These are phyloP conservation scores for Struthio camelus DNA, from an alignment of 2,113 vertebrate species.

Conservation along the genomic window DNA sequence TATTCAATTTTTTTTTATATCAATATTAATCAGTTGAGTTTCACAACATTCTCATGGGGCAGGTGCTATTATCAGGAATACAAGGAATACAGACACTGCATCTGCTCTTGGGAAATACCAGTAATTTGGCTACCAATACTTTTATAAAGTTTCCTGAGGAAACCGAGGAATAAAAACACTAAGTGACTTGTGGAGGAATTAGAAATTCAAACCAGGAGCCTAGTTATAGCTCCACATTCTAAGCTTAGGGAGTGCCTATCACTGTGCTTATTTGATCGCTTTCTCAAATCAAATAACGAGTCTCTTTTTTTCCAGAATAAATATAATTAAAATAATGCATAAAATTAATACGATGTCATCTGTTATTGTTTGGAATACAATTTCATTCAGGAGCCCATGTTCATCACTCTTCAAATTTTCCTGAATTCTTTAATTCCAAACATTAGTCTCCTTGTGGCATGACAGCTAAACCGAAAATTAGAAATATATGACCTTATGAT, in stretches of 20 bases:
- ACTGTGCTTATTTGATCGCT: background rate
- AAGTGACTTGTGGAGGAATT: background rate
- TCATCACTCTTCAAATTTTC: background rate
- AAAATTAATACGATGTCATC: too few relatives aligned
- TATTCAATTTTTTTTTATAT: background rate
- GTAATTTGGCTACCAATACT: background rate
- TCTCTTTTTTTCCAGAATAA: background rate
- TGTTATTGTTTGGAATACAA: background rate
- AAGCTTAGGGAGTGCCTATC: background rate
- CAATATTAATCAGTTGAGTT: background rate
- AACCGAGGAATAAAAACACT: background rate
- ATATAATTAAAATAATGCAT: too few relatives aligned
- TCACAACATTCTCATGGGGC: background rate
- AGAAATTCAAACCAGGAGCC: background rate
- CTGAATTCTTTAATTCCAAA: background rate
- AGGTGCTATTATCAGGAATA: background rate
- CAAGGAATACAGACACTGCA: background rate
- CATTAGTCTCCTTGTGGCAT: background rate
- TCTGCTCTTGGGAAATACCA: background rate
- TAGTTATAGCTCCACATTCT: background rate
- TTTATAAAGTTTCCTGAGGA: background rate
- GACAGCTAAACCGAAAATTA: background rate
- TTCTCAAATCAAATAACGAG: background rate
- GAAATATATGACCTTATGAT: background rate
- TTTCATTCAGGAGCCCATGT: background rate